These are phyloP conservation scores for Lytechinus variegatus DNA, from an alignment of 35 echinoderm and acorn worm species.

Conservation along the genomic window DNA sequence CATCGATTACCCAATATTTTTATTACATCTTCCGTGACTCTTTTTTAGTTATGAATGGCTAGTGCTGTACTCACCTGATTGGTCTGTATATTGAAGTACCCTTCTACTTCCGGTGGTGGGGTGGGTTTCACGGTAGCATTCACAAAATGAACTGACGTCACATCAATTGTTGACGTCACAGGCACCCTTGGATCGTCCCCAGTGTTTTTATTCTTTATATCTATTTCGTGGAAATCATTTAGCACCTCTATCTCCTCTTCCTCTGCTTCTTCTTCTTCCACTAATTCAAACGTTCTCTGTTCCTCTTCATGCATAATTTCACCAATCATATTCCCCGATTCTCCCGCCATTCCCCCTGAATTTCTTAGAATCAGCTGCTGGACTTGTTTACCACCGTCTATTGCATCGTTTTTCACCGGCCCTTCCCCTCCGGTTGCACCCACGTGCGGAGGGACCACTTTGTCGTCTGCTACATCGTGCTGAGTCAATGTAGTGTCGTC, in stretches of 20 bases:
- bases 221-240: background rate
- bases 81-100: slow-evolving; percentile 55
- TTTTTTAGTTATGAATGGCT: too few species aligned
- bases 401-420: background rate
- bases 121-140: slow-evolving; percentile 68
- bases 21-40: too few species aligned
- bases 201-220: background rate
- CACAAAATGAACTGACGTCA: slow-evolving; percentile 58
- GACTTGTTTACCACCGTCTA: background rate
- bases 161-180: slow-evolving; percentile 59
- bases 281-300: slow-evolving; percentile 33
- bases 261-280: background rate
- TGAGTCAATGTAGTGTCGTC: background rate
- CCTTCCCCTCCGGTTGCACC: too few species aligned
- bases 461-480: slow-evolving; percentile 25
- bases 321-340: background rate
- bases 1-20: too few species aligned
- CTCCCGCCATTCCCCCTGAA: background rate
- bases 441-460: background rate
- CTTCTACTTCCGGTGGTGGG: slow-evolving; percentile 54
- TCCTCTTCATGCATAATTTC: background rate
- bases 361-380: slow-evolving; percentile 28
- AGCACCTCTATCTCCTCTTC: slow-evolving; percentile 37
- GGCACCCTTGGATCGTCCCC: slow-evolving; percentile 50
- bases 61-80: slow-evolving; percentile 42